Evolutionary conservation across 2,888 invertebrate genomes (phyloP).

Genomic region (Notodonta ziczac): DNA sequence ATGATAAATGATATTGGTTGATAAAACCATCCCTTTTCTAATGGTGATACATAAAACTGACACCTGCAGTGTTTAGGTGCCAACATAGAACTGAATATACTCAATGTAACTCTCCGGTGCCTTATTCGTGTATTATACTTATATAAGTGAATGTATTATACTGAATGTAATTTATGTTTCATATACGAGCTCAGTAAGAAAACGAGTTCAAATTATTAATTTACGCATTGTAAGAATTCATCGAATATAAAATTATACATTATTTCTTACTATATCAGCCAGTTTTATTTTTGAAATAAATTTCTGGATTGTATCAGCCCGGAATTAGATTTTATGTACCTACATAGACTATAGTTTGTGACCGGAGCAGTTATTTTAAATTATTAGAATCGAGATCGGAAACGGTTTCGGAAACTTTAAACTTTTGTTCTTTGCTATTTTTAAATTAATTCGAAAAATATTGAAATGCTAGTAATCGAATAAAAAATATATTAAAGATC

Average conservation of each 20-base stretch:
- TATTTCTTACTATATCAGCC: constrained; percentile 33
- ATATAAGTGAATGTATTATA: constrained; percentile 60
- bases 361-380: too few species aligned
- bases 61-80: constrained; percentile 24
- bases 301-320: too few species aligned
- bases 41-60: neutral
- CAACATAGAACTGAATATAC: constrained; percentile 58
- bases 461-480: too few species aligned
- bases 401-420: too few species aligned
- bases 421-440: too few species aligned
- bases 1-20: too few species aligned
- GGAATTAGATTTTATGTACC: too few species aligned
- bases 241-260: constrained; percentile 59
- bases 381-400: too few species aligned
- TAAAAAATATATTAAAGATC: too few species aligned
- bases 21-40: too few species aligned
- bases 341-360: too few species aligned
- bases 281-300: neutral
- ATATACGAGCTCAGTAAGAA: constrained; percentile 50
- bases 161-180: constrained; percentile 74
- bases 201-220: constrained; percentile 65
- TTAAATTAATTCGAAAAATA: too few species aligned
- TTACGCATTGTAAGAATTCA: constrained; percentile 59
- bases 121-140: constrained; percentile 59
- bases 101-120: constrained; percentile 66